Conservation (phyloP, 2,888 invertebrate genomes). For the Endomychus coccineus region DNA sequence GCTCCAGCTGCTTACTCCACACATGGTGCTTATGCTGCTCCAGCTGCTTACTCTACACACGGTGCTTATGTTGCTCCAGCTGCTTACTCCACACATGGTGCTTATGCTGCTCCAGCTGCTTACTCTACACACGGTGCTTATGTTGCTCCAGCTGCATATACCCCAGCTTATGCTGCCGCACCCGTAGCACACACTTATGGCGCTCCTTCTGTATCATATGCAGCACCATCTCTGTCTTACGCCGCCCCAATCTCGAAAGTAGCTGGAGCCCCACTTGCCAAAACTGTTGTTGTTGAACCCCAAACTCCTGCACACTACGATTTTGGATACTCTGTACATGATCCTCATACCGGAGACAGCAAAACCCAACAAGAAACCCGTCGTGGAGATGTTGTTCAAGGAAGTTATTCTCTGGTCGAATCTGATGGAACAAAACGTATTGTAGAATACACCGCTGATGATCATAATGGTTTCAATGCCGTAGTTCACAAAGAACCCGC, state of each 20-base stretch:
- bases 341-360: slow-evolving; percentile 45
- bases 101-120: slow-evolving; percentile 16
- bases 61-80: slow-evolving; percentile 9
- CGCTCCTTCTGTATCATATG: slow-evolving; percentile 34
- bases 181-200: slow-evolving; percentile 30
- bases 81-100: slow-evolving; percentile 10
- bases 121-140: slow-evolving; percentile 9
- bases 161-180: background rate
- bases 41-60: slow-evolving; percentile 20
- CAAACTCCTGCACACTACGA: slow-evolving; percentile 30
- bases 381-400: slow-evolving; percentile 46
- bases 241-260: slow-evolving; percentile 14
- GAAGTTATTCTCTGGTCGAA: slow-evolving; percentile 14
- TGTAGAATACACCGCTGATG: slow-evolving; percentile 50
- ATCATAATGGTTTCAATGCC: slow-evolving; percentile 47
- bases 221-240: slow-evolving; percentile 21
- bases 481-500: slow-evolving; percentile 39
- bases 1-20: slow-evolving; percentile 22
- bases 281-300: slow-evolving; percentile 26
- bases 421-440: slow-evolving; percentile 39
- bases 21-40: slow-evolving; percentile 24
- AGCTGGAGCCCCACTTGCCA: slow-evolving; percentile 26
- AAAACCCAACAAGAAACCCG: slow-evolving; percentile 49
- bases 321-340: slow-evolving; percentile 29
- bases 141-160: slow-evolving; percentile 14